Conservation (phyloP, 2,797 vertebrate species). For the Pipistrellus pygmaeus region DNA sequence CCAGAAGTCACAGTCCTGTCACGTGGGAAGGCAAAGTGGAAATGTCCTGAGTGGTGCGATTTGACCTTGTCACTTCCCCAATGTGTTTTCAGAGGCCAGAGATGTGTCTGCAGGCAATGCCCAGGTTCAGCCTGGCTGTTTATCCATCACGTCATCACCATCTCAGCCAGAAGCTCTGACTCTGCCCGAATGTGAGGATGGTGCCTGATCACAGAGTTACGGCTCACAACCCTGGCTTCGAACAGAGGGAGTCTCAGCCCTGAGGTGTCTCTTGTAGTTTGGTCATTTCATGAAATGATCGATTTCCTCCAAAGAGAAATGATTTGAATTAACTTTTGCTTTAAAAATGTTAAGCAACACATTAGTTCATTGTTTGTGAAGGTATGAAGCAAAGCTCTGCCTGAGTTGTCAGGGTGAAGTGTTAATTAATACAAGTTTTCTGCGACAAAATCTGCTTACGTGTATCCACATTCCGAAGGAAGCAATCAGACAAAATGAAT, state of each 20-base stretch:
- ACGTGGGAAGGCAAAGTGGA: neutral
- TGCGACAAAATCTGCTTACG: neutral
- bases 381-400: neutral
- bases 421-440: neutral
- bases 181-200: neutral
- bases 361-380: neutral
- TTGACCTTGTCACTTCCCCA: neutral
- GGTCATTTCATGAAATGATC: neutral
- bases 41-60: too few relatives aligned
- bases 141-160: too few relatives aligned
- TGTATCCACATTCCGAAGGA: neutral
- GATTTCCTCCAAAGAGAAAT: constrained; percentile 27
- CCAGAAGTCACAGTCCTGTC: neutral
- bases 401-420: neutral
- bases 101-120: neutral
- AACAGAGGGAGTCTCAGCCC: neutral
- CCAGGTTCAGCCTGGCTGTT: neutral
- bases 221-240: neutral
- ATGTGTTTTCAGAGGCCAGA: neutral
- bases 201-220: neutral
- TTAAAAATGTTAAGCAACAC: neutral
- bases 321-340: neutral
- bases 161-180: neutral
- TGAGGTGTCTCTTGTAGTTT: neutral
- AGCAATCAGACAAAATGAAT: neutral